Evolutionary conservation across 2,113 vertebrate species (phyloP).

Genomic region (Bufo gargarizans): DNA sequence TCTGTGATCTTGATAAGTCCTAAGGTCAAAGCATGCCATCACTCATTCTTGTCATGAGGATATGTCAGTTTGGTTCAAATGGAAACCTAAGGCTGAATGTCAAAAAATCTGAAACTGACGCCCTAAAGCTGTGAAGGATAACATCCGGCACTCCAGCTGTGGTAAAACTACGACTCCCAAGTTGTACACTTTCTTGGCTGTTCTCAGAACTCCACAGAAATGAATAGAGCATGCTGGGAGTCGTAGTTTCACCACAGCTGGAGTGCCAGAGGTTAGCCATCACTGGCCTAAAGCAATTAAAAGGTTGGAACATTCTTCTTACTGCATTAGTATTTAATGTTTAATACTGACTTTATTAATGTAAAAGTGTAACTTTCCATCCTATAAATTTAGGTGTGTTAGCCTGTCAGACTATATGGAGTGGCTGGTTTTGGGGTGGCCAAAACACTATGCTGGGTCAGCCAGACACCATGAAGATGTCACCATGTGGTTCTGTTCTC

Average conservation of each 20-base stretch:
- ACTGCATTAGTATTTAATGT: background rate
- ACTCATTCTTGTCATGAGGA: background rate
- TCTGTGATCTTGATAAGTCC: constrained; percentile 48
- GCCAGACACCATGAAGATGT: too few species aligned
- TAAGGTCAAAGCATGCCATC: constrained; percentile 40
- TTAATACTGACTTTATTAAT: background rate
- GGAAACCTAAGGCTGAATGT: background rate
- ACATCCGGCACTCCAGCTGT: too few species aligned
- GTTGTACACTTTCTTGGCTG: too few species aligned
- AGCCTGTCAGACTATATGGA: background rate
- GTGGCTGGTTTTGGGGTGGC: background rate
- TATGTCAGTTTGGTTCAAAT: constrained; percentile 1
- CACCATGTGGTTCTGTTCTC: too few species aligned
- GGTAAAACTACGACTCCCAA: too few species aligned
- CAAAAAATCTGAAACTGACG: background rate
- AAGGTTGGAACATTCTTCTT: background rate
- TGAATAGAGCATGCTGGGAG: too few species aligned
- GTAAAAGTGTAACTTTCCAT: background rate
- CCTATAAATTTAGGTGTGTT: background rate
- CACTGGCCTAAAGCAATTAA: background rate
- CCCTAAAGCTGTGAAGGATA: background rate
- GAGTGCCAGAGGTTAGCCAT: too few species aligned
- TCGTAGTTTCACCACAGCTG: too few species aligned
- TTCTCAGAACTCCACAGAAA: too few species aligned
- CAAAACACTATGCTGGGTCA: too few species aligned